phyloP scores from a whole-genome alignment of 2,888 invertebrate species.

The Eremobia ochroleuca region DNA sequence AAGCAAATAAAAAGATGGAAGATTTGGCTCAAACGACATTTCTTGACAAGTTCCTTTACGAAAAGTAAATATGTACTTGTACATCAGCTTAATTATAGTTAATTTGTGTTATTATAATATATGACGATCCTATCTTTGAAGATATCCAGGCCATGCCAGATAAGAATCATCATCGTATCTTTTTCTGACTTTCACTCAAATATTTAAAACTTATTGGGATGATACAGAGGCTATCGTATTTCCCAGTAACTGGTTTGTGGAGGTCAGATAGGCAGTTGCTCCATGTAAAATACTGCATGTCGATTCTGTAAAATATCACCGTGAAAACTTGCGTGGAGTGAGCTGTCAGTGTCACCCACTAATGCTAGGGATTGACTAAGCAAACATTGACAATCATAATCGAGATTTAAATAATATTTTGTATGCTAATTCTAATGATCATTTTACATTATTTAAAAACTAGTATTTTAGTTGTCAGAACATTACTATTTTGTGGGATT shows the following conservation, averaged over 20 bases:
- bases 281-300: no score
- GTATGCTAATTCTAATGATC: no score
- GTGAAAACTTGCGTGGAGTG: no score
- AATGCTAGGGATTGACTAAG: no score
- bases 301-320: no score
- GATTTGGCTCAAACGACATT: slow-evolving; percentile 51
- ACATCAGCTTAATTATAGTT: slow-evolving; percentile 20
- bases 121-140: slow-evolving; percentile 2
- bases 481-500: no score
- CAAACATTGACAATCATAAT: no score
- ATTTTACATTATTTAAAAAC: no score
- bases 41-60: slow-evolving; percentile 1
- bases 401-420: no score
- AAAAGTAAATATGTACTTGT: slow-evolving; percentile 12
- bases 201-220: background rate
- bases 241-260: background rate
- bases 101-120: slow-evolving; percentile 19
- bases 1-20: slow-evolving; percentile 16
- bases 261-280: no score
- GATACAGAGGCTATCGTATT: background rate
- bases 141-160: slow-evolving; percentile 7
- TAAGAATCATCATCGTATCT: background rate
- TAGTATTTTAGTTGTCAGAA: no score
- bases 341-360: no score
- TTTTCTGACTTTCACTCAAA: background rate